Evolutionary conservation across 2,797 vertebrate species (phyloP).

Genomic region (Hybognathus amarus): DNA sequence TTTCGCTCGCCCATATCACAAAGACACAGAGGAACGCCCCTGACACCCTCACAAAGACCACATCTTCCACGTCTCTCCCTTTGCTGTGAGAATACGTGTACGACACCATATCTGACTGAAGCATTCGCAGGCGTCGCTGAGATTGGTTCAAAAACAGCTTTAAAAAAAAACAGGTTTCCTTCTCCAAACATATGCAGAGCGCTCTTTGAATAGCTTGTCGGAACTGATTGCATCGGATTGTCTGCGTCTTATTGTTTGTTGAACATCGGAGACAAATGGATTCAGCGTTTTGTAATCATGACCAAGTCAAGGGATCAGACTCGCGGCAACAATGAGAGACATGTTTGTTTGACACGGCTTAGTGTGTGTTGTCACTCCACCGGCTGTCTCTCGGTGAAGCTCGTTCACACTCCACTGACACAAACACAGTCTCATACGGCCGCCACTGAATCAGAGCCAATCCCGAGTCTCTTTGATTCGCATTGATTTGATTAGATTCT

Average conservation of each 20-base stretch:
- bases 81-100: constrained; percentile 55
- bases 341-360: constrained; percentile 49
- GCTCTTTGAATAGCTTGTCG: constrained; percentile 28
- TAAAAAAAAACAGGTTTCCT: neutral
- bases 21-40: constrained; percentile 67
- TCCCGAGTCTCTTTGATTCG: neutral
- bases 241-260: constrained; percentile 12
- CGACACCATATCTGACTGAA: constrained; percentile 34
- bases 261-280: constrained; percentile 24
- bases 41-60: constrained; percentile 65
- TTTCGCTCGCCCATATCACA: constrained; percentile 73
- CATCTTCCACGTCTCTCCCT: constrained; percentile 57
- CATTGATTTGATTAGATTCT: constrained; percentile 29
- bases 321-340: constrained; percentile 23
- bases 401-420: constrained; percentile 30
- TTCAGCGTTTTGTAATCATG: constrained; percentile 42
- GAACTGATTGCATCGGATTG: constrained; percentile 36
- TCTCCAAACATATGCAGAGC: constrained; percentile 22
- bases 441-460: constrained; percentile 4
- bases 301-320: constrained; percentile 43
- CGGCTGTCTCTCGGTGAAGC: constrained; percentile 21
- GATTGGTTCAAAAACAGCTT: constrained; percentile 10
- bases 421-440: constrained; percentile 21
- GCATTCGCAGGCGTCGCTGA: neutral
- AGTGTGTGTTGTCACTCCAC: constrained; percentile 45